Conservation (phyloP, 2,113 vertebrate species). For the Heterotis niloticus region DNA sequence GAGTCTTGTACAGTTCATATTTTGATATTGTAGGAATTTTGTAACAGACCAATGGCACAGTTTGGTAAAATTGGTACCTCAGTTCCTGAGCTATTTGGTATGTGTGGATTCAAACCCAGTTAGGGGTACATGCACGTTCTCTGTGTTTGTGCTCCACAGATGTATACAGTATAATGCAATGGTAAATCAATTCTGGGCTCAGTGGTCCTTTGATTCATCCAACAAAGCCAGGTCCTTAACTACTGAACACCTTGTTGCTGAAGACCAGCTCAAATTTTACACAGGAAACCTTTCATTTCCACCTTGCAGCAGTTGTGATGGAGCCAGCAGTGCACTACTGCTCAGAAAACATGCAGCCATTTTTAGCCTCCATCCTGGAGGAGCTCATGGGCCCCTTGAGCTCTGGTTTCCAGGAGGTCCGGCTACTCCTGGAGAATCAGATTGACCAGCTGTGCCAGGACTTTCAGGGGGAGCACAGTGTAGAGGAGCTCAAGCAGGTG, state of each 20-base stretch:
- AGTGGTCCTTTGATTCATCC: too few species aligned
- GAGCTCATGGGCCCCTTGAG: constrained; percentile 89
- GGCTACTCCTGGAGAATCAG: constrained; percentile 66
- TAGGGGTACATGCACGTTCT: too few species aligned
- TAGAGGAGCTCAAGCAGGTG: constrained; percentile 69
- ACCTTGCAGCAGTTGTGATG: constrained; percentile 62
- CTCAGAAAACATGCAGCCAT: constrained; percentile 70
- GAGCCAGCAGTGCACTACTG: constrained; percentile 71
- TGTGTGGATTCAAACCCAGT: too few species aligned
- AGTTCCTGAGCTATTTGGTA: too few species aligned
- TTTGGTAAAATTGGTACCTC: too few species aligned
- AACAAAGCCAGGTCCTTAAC: too few species aligned
- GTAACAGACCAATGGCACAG: too few species aligned
- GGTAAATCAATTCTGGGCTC: too few species aligned
- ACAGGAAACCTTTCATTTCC: background rate
- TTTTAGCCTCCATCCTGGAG: constrained; percentile 78
- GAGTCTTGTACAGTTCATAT: too few species aligned
- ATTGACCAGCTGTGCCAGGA: constrained; percentile 72
- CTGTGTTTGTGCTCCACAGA: too few species aligned
- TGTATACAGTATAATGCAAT: too few species aligned
- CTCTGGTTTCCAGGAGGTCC: constrained; percentile 76
- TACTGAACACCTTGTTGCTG: background rate
- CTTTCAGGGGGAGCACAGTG: constrained; percentile 54
- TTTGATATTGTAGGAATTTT: too few species aligned
- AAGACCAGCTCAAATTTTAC: background rate